Evolutionary conservation across 2,113 vertebrate species (phyloP).

Genomic region (Burhinus oedicnemus): DNA sequence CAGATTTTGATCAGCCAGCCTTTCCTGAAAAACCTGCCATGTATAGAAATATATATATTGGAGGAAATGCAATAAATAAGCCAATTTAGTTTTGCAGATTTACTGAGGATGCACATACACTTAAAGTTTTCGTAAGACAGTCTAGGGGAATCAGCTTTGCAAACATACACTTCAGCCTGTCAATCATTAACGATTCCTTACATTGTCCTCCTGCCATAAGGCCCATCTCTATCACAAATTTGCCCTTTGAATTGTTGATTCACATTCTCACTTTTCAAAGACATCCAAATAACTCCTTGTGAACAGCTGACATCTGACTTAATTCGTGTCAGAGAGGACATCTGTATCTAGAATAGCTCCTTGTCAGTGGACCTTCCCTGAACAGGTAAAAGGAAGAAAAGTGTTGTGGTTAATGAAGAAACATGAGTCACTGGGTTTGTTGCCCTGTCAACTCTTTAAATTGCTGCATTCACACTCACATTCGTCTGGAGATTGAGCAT

Average conservation of each 20-base stretch:
- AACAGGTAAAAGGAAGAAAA: background rate
- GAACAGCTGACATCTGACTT: background rate
- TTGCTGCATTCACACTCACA: background rate
- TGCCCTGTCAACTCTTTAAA: background rate
- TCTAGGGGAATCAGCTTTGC: background rate
- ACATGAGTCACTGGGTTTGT: background rate
- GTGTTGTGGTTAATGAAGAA: background rate
- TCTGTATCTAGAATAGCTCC: background rate
- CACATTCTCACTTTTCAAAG: background rate
- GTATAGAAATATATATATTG: background rate
- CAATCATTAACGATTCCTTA: background rate
- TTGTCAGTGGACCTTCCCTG: background rate
- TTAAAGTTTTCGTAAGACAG: background rate
- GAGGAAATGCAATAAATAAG: background rate
- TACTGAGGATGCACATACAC: background rate
- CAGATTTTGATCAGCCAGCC: background rate
- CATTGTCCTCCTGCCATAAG: background rate
- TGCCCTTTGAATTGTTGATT: background rate
- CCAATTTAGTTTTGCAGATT: background rate
- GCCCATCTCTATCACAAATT: background rate
- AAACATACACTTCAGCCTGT: background rate
- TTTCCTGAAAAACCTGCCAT: background rate
- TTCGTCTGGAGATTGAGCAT: background rate
- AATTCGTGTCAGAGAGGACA: background rate
- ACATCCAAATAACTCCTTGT: background rate